Evolutionary conservation across 2,797 vertebrate genomes (phyloP), one percentile per base, ranked within the genome.

Genomic region (Lacerta bilineata): DNA sequence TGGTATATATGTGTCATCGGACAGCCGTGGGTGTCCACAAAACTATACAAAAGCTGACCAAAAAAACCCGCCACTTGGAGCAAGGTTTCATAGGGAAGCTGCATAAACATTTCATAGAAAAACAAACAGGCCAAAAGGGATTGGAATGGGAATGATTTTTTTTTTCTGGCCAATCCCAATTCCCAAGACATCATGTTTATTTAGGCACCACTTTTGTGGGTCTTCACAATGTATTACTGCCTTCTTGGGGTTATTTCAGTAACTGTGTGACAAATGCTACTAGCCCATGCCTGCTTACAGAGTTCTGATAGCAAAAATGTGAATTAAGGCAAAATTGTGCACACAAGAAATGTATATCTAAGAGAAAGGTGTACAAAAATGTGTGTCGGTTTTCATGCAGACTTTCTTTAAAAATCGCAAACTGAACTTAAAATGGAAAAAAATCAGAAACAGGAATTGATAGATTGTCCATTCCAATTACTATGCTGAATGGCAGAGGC

Each of bases 1-100:
- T 55, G 11, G 36, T 29, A 76, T 66, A 84, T 59, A 76, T 85
- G 84, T 85, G 36, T 76, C 84, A 85, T 85, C 72, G n/a, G 59
- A 43, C 64, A 27, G 84, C 55, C 27, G 55, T 64, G 84, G 36
- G 72, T 76, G 72, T 85, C 55, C 18, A 25, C 84, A 64, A 59
- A 29, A 69, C 36, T 82, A 39, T 82, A 68, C 39, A 29, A 36
- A 72, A 72, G 43, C 17, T 23, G 81, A n/a, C 7, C n/a, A 69
- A 69, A 69, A 82, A 75, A 39, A 41, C 39, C 39, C 5, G 17
- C 59, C 74, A 27, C 27, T 76, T n/a, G 46, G 5, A 27, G 55
- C 72, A 75, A 17, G 10, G 25, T 43, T 76, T 85, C 17, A 18
- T 36, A 8, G 27, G 27, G 61, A 76, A 23, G 43, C 68, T 36